Evolutionary conservation across 2,797 vertebrate genomes (phyloP).

Genomic region (Semaprochilodus insignis): DNA sequence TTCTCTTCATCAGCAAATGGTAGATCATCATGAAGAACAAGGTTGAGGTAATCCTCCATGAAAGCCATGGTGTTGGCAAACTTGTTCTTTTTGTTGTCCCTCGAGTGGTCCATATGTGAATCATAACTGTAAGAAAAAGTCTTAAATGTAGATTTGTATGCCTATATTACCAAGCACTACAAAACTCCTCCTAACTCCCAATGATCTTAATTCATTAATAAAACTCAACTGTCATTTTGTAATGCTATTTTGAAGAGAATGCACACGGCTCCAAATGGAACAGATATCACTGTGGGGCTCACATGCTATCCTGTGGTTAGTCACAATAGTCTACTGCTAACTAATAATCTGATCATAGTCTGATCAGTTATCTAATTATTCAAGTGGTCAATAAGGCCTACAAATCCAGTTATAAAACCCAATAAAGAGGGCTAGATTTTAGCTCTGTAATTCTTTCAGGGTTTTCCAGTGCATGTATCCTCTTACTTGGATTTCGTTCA

Average conservation of each 20-base stretch:
- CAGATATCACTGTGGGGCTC: neutral
- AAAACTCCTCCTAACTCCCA: neutral
- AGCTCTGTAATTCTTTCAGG: no score
- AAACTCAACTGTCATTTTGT: no score
- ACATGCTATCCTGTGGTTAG: neutral
- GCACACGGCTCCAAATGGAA: neutral
- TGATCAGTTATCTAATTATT: no score
- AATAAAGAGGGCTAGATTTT: no score
- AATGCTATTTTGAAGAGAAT: neutral
- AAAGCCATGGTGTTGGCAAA: conserved; percentile 97
- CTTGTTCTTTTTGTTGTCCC: conserved; percentile 97
- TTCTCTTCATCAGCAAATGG: conserved; percentile 97
- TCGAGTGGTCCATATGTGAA: conserved; percentile 92
- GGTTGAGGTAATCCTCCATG: conserved; percentile 97
- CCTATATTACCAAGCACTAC: neutral
- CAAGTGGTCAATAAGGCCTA: no score
- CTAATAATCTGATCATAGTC: neutral
- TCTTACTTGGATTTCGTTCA: no score
- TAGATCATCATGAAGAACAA: conserved; percentile 90
- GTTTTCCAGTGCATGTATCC: no score
- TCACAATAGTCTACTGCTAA: neutral
- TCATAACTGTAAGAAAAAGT: conserved; percentile 84
- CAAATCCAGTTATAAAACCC: no score
- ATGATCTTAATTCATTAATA: no score
- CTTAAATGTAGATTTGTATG: neutral